Percentiles rank a stretch among this genome's conserved stretches.
These are phyloP conservation scores for Pocillopora damicornis DNA, from an alignment of 64 coral and sea anemone genomes.

Conservation along the genomic window DNA sequence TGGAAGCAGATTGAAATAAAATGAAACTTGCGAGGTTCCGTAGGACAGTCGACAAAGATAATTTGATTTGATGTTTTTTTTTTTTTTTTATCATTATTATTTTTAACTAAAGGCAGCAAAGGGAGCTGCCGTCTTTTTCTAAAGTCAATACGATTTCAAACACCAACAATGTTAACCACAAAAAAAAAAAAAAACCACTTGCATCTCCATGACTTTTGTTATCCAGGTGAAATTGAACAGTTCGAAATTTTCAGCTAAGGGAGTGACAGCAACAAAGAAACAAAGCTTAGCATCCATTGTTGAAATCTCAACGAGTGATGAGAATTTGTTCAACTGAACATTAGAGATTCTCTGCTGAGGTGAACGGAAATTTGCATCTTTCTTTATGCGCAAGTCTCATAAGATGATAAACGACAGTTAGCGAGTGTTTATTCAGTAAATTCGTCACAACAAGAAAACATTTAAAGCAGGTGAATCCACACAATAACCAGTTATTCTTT, in stretches of 20 bases:
- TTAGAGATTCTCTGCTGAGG: background rate
- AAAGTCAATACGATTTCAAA: too few species aligned
- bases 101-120: too few species aligned
- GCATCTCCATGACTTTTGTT: too few species aligned
- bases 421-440: conserved; percentile 22
- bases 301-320: background rate
- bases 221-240: background rate
- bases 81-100: too few species aligned
- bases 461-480: conserved; percentile 23
- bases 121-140: too few species aligned
- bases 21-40: too few species aligned
- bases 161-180: too few species aligned
- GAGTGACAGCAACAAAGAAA: background rate
- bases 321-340: background rate
- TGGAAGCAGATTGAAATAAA: too few species aligned
- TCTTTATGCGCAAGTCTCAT: background rate
- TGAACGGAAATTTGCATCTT: conserved; percentile 27
- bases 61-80: too few species aligned
- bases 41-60: too few species aligned
- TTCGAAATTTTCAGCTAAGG: background rate
- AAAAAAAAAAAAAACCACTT: too few species aligned
- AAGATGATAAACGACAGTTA: conserved; percentile 6
- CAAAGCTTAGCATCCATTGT: background rate
- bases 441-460: conserved; percentile 3
- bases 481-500: conserved; percentile 14